These are phyloP conservation scores for Hemiprocne comata DNA, from an alignment of 2,113 vertebrate genomes.

Conservation along the genomic window DNA sequence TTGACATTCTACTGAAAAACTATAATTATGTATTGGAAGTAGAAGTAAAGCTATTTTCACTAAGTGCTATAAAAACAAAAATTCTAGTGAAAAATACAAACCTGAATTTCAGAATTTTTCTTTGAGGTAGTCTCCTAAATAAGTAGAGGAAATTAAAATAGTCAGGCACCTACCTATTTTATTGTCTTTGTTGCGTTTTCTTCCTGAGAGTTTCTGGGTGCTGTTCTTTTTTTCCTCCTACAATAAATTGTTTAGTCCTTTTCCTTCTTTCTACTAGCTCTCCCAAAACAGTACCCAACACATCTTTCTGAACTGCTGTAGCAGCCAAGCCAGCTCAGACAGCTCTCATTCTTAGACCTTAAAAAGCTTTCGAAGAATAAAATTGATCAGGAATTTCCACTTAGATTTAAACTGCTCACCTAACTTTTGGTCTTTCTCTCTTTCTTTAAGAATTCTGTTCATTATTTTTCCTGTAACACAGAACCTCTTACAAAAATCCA, in stretches of 20 bases:
- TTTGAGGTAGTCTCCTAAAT: background rate
- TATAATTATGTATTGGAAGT: background rate
- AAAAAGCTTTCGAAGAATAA: background rate
- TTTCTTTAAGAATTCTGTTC: background rate
- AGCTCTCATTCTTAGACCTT: background rate
- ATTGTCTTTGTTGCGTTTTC: background rate
- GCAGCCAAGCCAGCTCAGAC: background rate
- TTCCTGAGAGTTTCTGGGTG: background rate
- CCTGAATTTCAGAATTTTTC: background rate
- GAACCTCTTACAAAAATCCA: background rate
- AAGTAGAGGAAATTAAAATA: background rate
- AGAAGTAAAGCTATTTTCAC: background rate
- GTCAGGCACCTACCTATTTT: background rate
- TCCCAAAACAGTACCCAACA: background rate
- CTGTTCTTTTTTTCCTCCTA: background rate
- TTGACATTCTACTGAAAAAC: background rate
- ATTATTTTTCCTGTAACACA: background rate
- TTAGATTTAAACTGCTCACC: background rate
- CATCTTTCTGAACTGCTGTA: background rate
- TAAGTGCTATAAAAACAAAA: background rate
- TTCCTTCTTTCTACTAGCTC: background rate
- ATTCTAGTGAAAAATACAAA: background rate
- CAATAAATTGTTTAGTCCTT: background rate
- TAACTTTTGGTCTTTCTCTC: background rate
- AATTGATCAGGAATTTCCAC: background rate